Evolutionary conservation across 2,888 invertebrate species (phyloP).

Genomic region (Standfussiana lucernea): DNA sequence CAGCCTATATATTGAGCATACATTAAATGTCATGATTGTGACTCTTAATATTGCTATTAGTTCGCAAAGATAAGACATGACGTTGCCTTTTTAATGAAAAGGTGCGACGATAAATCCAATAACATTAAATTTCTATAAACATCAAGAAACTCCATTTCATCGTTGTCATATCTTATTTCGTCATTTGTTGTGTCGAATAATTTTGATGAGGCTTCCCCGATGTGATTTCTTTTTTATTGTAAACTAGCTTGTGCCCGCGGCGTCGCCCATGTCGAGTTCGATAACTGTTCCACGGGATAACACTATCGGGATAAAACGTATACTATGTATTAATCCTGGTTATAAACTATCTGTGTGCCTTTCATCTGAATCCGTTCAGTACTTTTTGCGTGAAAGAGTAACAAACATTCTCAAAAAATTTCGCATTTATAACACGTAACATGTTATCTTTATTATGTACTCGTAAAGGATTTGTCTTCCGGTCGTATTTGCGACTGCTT

Average conservation of each 20-base stretch:
- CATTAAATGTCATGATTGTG: neutral
- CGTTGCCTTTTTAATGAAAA: neutral
- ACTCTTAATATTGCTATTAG: conserved; percentile 19
- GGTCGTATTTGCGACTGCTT: too few relatives aligned
- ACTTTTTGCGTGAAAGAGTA: neutral
- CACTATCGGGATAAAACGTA: neutral
- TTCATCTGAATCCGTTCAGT: neutral
- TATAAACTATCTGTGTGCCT: neutral
- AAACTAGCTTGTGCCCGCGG: neutral
- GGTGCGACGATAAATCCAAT: conserved; percentile 13
- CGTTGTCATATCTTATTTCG: neutral
- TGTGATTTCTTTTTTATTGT: neutral
- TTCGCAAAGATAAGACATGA: neutral
- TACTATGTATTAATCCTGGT: neutral
- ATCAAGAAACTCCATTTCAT: too few relatives aligned
- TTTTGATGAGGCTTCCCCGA: neutral
- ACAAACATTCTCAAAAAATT: neutral
- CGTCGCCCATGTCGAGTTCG: neutral
- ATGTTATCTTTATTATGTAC: neutral
- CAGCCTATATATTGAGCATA: conserved; percentile 15
- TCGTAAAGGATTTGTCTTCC: neutral
- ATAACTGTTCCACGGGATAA: neutral
- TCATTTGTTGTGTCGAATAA: neutral
- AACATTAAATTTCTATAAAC: too few relatives aligned
- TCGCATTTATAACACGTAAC: neutral